phyloP scores from a whole-genome alignment of 2,797 vertebrate species.

The Bucorvus abyssinicus region DNA sequence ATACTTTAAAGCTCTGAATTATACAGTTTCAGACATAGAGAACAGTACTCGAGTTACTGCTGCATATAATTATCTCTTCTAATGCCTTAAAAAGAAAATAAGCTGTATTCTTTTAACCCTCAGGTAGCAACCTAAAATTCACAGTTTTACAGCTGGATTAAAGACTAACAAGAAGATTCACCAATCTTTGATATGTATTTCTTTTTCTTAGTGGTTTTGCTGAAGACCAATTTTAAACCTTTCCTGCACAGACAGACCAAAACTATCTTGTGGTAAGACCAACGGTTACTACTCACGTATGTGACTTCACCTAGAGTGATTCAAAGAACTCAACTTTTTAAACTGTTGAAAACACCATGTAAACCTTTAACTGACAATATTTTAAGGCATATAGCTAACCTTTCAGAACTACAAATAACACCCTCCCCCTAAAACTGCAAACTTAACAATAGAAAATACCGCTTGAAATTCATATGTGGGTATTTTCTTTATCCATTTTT shows the following conservation, averaged over 20 bases:
- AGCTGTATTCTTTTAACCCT: neutral
- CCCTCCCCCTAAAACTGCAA: neutral
- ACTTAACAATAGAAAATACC: neutral
- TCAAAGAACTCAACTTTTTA: constrained; percentile 69
- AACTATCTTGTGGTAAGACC: constrained; percentile 78
- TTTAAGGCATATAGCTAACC: neutral
- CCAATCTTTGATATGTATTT: neutral
- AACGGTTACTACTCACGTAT: constrained; percentile 72
- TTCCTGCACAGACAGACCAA: constrained; percentile 82
- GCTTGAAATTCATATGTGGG: neutral
- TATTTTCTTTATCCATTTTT: neutral
- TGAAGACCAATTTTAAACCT: constrained; percentile 68
- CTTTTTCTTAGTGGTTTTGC: constrained; percentile 48
- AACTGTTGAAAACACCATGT: constrained; percentile 72
- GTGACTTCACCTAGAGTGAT: constrained; percentile 58
- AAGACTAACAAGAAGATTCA: constrained; percentile 27
- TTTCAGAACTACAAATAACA: neutral
- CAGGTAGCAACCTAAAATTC: neutral
- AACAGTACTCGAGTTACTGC: neutral
- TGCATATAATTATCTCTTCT: neutral
- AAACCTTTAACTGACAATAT: constrained; percentile 57
- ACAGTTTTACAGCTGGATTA: constrained; percentile 28
- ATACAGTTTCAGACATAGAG: neutral
- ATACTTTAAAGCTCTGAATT: neutral
- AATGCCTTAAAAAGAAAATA: constrained; percentile 7